Conservation (phyloP, 1,140 invertebrate genomes). For the Drusus annulatus region DNA sequence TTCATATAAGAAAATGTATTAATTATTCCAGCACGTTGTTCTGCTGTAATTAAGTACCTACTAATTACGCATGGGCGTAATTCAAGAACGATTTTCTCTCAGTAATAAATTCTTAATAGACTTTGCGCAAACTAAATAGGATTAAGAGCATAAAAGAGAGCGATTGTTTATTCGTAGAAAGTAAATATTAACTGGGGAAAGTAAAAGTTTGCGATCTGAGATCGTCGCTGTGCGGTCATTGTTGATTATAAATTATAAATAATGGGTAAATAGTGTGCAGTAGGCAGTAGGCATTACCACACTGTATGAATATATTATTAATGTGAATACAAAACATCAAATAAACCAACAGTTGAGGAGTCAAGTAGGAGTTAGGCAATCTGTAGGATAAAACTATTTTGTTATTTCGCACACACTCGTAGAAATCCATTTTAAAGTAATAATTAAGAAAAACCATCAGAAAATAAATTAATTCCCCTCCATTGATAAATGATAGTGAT, state of each 20-base stretch:
- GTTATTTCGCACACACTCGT: too few relatives aligned
- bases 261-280: neutral
- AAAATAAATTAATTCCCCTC: too few relatives aligned
- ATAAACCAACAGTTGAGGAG: too few relatives aligned
- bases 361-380: too few relatives aligned
- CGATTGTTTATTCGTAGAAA: conserved; percentile 40
- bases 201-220: conserved; percentile 35
- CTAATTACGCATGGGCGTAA: neutral
- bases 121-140: neutral
- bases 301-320: too few relatives aligned
- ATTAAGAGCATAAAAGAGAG: neutral
- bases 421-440: too few relatives aligned
- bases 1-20: conserved; percentile 8
- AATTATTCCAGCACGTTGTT: neutral
- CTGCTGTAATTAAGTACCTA: conserved; percentile 6
- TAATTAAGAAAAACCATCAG: too few relatives aligned
- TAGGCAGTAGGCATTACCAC: neutral
- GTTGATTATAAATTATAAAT: conserved; percentile 7
- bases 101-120: conserved; percentile 7
- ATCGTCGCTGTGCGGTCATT: conserved; percentile 2
- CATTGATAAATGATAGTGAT: too few relatives aligned
- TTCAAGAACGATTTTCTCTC: conserved; percentile 26
- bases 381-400: too few relatives aligned
- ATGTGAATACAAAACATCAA: too few relatives aligned
- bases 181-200: conserved; percentile 9